A percentile compares a stretch with the other conserved stretches of the same genome.
These are phyloP conservation scores for Limulus polyphemus DNA, from an alignment of 2,888 invertebrate species.

Conservation along the genomic window DNA sequence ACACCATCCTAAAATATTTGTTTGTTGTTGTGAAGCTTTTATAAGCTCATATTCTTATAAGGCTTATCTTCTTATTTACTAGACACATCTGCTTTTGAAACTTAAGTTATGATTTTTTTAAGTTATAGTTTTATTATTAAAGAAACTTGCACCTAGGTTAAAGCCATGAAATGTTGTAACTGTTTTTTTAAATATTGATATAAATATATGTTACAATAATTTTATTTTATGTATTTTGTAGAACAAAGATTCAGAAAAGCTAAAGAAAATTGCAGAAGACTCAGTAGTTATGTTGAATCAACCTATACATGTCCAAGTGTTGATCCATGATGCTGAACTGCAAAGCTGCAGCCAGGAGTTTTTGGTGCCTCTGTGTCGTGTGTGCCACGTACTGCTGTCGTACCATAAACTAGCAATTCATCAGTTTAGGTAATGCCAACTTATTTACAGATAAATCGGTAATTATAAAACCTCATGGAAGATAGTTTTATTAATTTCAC, in stretches of 20 bases:
- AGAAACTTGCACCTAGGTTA: neutral
- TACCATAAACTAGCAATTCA: constrained; percentile 69
- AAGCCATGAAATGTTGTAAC: neutral
- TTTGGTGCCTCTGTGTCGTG: constrained; percentile 54
- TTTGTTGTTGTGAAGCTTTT: no score
- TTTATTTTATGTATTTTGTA: constrained; percentile 4
- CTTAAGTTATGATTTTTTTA: no score
- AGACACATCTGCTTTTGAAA: no score
- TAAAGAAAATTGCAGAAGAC: constrained; percentile 35
- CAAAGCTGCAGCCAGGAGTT: constrained; percentile 40
- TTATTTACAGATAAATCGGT: no score
- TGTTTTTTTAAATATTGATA: neutral
- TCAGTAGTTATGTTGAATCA: constrained; percentile 57
- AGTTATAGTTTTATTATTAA: no score
- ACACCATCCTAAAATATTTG: no score
- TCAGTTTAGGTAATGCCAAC: constrained; percentile 45
- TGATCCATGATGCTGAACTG: constrained; percentile 40
- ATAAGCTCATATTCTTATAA: no score
- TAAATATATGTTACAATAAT: neutral
- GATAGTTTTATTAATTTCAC: neutral
- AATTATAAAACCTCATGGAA: neutral
- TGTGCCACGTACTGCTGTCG: constrained; percentile 70
- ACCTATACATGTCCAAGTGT: constrained; percentile 45
- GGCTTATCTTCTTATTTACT: no score
- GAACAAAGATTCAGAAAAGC: constrained; percentile 1